Evolutionary conservation across 2,888 invertebrate species (phyloP), one percentile per base, ranked within the genome.

Genomic region (Hypsopygia costalis): DNA sequence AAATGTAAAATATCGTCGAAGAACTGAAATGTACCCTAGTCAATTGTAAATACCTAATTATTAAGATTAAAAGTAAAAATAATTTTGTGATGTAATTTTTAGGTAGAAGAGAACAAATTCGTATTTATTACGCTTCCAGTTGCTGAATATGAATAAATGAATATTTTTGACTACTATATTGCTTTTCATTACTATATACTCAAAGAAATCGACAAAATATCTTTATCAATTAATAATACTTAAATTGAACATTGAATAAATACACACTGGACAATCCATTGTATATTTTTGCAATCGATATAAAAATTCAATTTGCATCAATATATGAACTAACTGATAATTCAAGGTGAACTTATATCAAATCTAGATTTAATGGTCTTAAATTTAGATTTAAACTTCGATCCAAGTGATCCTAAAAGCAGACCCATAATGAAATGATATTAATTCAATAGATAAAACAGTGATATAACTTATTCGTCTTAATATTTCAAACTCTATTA

Each of bases 71-170:
- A 63, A 55, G 49, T 79, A 81, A 81, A 76, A 77, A 80, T 81
- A 79, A 82, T 79, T 69, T 81, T 88, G 88, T 88, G 88, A 88
- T 88, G 83, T 88, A 81, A 78, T 73, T 71, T 76, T 81, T 85
- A 87, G 78, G 63, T 87, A 86, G 83, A 75, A 69, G 76, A 77
- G 66, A 78, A 82, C 70, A 67, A 73, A 74, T 77, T 77, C 82
- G 85, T 88, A 88, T 88, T 88, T 88, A 88, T 88, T 87, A 88
- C 86, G 88, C 87, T 88, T 88, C 85, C 83, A 81, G 85, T 79
- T 69, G 77, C 81, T 85, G 81, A 86, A 79, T 81, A 82, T 82
- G 78, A 81, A 86, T 85, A 83, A 88, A 87, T 78, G 69, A 81
- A 83, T 85, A 86, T 86, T 88, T 69, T 87, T 87, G 79, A 80